phyloP scores from a whole-genome alignment of 2,888 invertebrate genomes.

The Pegoplata infirma region DNA sequence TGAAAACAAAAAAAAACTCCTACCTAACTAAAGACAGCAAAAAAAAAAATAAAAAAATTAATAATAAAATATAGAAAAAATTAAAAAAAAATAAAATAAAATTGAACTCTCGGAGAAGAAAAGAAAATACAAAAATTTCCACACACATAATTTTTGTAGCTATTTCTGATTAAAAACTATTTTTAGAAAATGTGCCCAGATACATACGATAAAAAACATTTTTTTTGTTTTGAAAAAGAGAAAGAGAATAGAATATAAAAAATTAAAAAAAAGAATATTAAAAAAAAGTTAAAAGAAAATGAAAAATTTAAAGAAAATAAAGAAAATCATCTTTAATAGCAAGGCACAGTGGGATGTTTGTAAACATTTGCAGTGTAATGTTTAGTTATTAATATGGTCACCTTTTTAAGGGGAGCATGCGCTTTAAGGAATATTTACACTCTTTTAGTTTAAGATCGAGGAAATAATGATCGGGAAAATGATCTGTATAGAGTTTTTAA shows the following conservation, averaged over 20 bases:
- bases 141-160: conserved; percentile 68
- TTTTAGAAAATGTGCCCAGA: conserved; percentile 77
- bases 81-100: no score
- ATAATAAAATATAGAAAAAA: conserved; percentile 28
- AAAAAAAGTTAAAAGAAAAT: conserved; percentile 25
- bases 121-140: conserved; percentile 46
- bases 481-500: conserved; percentile 71
- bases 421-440: neutral
- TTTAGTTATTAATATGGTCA: neutral
- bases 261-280: neutral
- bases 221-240: neutral
- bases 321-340: neutral
- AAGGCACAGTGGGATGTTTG: neutral
- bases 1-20: conserved; percentile 14
- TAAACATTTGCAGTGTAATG: no score
- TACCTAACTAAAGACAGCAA: neutral
- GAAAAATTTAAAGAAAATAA: conserved; percentile 19
- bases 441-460: neutral
- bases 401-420: neutral
- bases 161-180: conserved; percentile 77
- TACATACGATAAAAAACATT: conserved; percentile 66
- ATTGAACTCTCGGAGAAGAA: conserved; percentile 42
- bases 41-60: conserved; percentile 27
- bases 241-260: neutral
- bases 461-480: conserved; percentile 62